These are phyloP conservation scores for Aphaenogaster rudis DNA, from an alignment of 1,140 invertebrate species.

Conservation along the genomic window DNA sequence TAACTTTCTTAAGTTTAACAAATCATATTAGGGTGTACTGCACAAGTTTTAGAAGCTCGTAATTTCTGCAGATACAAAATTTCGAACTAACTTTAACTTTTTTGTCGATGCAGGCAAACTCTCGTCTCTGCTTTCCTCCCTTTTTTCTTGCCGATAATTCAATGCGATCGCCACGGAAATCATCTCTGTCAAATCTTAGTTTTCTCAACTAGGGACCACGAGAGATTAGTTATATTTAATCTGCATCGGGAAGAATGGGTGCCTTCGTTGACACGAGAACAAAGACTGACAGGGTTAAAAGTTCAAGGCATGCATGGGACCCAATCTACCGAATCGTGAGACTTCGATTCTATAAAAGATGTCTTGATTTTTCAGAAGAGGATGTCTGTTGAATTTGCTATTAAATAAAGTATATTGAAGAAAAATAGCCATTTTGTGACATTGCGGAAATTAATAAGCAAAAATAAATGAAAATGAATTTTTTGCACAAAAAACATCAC, in stretches of 20 bases:
- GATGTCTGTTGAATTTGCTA: too few species aligned
- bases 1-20: slow-evolving; percentile 72
- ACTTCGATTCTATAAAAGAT: neutral
- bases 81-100: slow-evolving; percentile 58
- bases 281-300: slow-evolving; percentile 36
- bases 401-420: too few species aligned
- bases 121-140: neutral
- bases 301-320: slow-evolving; percentile 18
- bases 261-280: neutral
- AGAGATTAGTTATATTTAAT: slow-evolving; percentile 69
- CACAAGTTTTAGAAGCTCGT: too few species aligned
- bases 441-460: too few species aligned
- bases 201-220: neutral
- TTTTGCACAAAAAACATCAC: too few species aligned
- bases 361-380: neutral
- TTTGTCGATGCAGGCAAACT: neutral
- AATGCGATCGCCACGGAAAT: slow-evolving; percentile 57
- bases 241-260: neutral
- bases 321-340: slow-evolving; percentile 27
- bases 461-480: too few species aligned
- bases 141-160: slow-evolving; percentile 46
- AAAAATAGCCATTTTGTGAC: too few species aligned
- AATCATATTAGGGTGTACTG: slow-evolving; percentile 72
- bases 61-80: neutral
- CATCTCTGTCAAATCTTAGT: slow-evolving; percentile 52